Base-by-base conservation (phyloP, 2,888 invertebrate genomes). In the Epistrophe grossulariae region DNA sequence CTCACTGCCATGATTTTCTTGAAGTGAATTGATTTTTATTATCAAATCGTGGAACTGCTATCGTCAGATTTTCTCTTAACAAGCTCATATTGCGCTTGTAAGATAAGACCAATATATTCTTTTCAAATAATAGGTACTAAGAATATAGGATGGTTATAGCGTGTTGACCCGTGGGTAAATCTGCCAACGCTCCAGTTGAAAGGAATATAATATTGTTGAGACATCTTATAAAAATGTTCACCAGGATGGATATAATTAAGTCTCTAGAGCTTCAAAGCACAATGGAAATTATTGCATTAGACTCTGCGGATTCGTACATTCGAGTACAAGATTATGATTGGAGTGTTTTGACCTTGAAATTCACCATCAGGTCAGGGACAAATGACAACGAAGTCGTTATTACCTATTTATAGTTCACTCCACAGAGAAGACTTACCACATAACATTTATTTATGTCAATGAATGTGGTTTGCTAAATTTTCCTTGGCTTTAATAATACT, bases 391-490 rank as follows among this genome's bases (percentile, higher is more conserved):
- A 17, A 8, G 9, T 28, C n/a, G 28, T 55, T 28, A 28, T 55
- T 55, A 55, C 15, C 15, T 55, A 55, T 55, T 31, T 31, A 55
- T 55, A 31, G 28, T 55, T 13, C 8, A n/a, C n/a, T 28, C 31
- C 28, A 55, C 52, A 55, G 52, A 24, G 15, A 55, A 10, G 3
- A 13, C n/a, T n/a, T n/a, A 57, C 17, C 59, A 11, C 40, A 11
- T 50, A 17, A 35, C 31, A 19, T 10, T n/a, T 66, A n/a, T 66
- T 35, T 66, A 15, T 35, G 31, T 66, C 48, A 66, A 48, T 28
- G 19, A 66, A n/a, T 66, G 17, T 45, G 35, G 50, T 66, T 48
- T 48, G 43, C 5, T 50, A 4, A 64, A 64, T 43, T 64, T 48
- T 28, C 17, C 13, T 17, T 28, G 38, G 3, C 13, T 17, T 35